phyloP scores from a whole-genome alignment of 2,888 invertebrate species.

The Coremacera marginata region DNA sequence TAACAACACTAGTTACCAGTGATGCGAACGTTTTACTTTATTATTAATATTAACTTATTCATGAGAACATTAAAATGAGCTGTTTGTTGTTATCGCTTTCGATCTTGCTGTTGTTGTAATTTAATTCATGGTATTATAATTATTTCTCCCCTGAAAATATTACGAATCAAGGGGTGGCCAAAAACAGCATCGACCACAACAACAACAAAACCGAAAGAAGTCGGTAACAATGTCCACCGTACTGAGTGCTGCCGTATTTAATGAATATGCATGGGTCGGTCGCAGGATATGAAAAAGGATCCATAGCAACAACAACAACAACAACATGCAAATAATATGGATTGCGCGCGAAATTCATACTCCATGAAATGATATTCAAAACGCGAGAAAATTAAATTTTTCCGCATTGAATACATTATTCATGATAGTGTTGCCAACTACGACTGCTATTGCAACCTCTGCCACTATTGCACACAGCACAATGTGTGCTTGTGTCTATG shows the following conservation, averaged over 20 bases:
- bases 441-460: neutral
- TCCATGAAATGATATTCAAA: conserved; percentile 32
- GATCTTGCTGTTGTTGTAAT: conserved; percentile 14
- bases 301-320: conserved; percentile 4
- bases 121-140: conserved; percentile 18
- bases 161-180: neutral
- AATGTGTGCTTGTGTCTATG: neutral
- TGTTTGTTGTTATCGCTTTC: neutral
- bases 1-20: no score
- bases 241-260: conserved; percentile 17
- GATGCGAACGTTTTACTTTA: conserved; percentile 4
- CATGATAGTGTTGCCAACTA: conserved; percentile 28
- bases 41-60: conserved; percentile 27
- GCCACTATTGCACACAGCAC: neutral
- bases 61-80: conserved; percentile 8
- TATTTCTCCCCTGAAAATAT: conserved; percentile 1
- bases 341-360: conserved; percentile 15
- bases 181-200: neutral
- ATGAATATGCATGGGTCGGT: conserved; percentile 42
- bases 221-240: conserved; percentile 11
- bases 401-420: conserved; percentile 36
- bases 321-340: neutral
- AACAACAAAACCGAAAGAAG: conserved; percentile 16
- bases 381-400: conserved; percentile 37
- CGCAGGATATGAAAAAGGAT: neutral